phyloP scores from a whole-genome alignment of 2,797 vertebrate genomes.

The Enoplosus armatus region DNA sequence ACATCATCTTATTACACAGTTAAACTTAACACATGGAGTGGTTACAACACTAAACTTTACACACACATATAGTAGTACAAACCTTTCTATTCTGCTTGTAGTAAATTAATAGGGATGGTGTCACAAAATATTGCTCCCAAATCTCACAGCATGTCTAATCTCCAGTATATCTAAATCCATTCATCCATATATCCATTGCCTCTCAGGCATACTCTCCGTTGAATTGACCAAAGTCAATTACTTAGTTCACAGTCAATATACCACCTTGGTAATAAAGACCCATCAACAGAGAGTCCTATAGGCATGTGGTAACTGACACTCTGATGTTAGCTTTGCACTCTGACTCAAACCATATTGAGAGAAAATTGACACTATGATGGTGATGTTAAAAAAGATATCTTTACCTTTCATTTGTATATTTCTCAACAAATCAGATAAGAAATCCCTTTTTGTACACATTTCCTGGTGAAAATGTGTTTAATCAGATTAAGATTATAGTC shows the following conservation, averaged over 20 bases:
- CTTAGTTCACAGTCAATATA: constrained; percentile 68
- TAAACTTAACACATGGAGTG: neutral
- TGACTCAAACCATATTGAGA: constrained; percentile 24
- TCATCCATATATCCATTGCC: constrained; percentile 29
- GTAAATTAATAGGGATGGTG: constrained; percentile 16
- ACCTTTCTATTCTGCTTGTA: neutral
- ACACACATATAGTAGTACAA: neutral
- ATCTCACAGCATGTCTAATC: constrained; percentile 14
- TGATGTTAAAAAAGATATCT: neutral
- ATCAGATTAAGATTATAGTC: constrained; percentile 12
- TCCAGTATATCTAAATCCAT: constrained; percentile 40
- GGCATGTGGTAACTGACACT: constrained; percentile 43
- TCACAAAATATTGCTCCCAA: constrained; percentile 28
- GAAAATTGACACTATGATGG: neutral
- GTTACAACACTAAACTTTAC: neutral
- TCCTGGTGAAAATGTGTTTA: constrained; percentile 6
- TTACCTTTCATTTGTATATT: neutral
- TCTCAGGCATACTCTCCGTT: constrained; percentile 31
- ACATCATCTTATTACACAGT: constrained; percentile 4
- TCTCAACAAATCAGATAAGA: neutral
- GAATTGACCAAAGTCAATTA: constrained; percentile 59
- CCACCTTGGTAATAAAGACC: constrained; percentile 53
- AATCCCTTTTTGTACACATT: neutral
- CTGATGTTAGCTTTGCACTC: constrained; percentile 20
- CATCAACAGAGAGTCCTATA: constrained; percentile 43